A percentile compares a stretch with the other conserved stretches of the same genome.
Evolutionary conservation across 2,888 invertebrate genomes (phyloP).

Genomic region (Iphiclides podalirius): DNA sequence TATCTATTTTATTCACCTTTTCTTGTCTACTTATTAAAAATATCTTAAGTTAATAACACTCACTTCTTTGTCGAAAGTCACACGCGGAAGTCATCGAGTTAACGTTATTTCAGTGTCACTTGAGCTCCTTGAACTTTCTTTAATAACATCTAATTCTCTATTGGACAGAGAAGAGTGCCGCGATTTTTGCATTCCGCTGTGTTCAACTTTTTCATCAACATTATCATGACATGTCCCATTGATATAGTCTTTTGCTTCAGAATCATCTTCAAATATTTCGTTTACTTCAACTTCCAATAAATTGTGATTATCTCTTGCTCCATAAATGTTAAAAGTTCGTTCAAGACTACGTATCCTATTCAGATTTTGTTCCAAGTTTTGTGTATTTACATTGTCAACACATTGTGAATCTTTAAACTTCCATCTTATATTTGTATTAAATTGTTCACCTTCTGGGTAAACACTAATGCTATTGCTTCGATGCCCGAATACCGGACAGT

Average conservation of each 20-base stretch:
- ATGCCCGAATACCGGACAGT: slow-evolving; percentile 76
- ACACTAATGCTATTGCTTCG: slow-evolving; percentile 76
- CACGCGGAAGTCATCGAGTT: slow-evolving; percentile 75
- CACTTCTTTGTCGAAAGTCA: slow-evolving; percentile 68
- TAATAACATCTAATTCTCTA: slow-evolving; percentile 74
- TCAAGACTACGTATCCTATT: slow-evolving; percentile 74
- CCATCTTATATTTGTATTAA: slow-evolving; percentile 74
- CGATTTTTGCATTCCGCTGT: slow-evolving; percentile 61
- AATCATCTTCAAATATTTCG: slow-evolving; percentile 56
- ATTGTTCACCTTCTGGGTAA: slow-evolving; percentile 73
- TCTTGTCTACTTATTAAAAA: slow-evolving; percentile 45
- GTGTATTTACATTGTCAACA: slow-evolving; percentile 60
- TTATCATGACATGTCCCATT: slow-evolving; percentile 53
- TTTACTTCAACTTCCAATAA: slow-evolving; percentile 73
- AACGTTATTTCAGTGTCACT: slow-evolving; percentile 77
- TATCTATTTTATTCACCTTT: slow-evolving; percentile 39
- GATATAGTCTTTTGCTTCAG: slow-evolving; percentile 55
- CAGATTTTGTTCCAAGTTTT: slow-evolving; percentile 68
- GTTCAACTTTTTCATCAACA: slow-evolving; percentile 70
- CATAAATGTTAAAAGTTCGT: slow-evolving; percentile 58
- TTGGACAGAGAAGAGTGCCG: slow-evolving; percentile 72
- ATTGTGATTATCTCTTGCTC: slow-evolving; percentile 61
- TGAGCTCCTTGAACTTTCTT: slow-evolving; percentile 76
- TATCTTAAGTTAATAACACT: slow-evolving; percentile 65
- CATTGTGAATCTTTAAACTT: slow-evolving; percentile 67